Conservation (phyloP, 2,797 vertebrate genomes). For the Tragelaphus oryx region DNA sequence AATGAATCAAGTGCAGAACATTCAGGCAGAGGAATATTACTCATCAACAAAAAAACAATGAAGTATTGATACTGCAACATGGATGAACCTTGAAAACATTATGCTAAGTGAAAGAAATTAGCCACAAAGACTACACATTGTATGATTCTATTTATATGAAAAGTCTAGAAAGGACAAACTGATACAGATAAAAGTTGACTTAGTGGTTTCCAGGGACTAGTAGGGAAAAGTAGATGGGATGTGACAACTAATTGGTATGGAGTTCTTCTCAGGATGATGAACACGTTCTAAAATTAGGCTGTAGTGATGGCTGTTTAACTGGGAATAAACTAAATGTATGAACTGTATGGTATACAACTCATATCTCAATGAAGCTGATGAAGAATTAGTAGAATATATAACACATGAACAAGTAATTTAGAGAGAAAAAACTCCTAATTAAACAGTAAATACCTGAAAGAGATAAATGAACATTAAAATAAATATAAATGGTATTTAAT, state of each 20-base stretch:
- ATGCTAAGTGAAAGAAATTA: neutral
- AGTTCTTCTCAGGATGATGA: neutral
- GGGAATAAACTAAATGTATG: neutral
- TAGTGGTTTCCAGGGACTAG: neutral
- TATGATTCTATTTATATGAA: neutral
- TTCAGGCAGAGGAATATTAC: neutral
- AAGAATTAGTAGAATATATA: neutral
- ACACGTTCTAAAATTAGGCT: constrained; percentile 3
- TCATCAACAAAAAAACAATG: neutral
- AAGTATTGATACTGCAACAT: neutral
- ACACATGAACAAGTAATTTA: neutral
- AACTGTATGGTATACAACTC: neutral
- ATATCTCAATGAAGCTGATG: neutral
- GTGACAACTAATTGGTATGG: neutral
- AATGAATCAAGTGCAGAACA: neutral
- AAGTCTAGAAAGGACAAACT: neutral
- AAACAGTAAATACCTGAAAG: constrained; percentile 20
- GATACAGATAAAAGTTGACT: neutral
- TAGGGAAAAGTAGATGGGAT: neutral
- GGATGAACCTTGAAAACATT: constrained; percentile 5
- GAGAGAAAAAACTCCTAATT: neutral
- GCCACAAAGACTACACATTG: neutral
- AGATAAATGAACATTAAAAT: constrained; percentile 5
- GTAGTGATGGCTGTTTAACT: neutral
- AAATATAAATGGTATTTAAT: neutral